Conservation (phyloP, 2,888 invertebrate species). For the Drosophila infuscata region DNA sequence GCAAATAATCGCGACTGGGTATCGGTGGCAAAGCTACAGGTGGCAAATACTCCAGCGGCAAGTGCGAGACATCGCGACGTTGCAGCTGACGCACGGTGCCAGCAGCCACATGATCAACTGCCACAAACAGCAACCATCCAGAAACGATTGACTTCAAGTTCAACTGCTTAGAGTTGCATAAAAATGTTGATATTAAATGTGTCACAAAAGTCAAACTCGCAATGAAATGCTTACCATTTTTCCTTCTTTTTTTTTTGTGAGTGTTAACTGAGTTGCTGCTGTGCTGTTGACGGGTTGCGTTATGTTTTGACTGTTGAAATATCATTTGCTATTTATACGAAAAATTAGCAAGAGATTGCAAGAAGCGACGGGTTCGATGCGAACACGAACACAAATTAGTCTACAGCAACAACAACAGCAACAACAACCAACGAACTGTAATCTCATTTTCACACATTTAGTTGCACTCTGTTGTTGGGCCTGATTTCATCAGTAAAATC, state of each 20-base stretch:
- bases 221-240: conserved; percentile 52
- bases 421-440: conserved; percentile 42
- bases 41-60: conserved; percentile 75
- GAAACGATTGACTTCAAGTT: not conserved
- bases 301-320: conserved; percentile 72
- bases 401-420: not conserved
- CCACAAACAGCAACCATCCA: conserved; percentile 15
- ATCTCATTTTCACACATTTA: conserved; percentile 43
- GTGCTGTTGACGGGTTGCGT: conserved; percentile 46
- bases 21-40: conserved; percentile 75
- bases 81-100: conserved; percentile 41
- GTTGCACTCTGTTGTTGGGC: conserved; percentile 23
- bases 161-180: conserved; percentile 4
- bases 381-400: conserved; percentile 18
- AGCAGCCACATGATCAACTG: conserved; percentile 30
- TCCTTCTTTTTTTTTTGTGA: not conserved
- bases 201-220: not conserved
- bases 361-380: conserved; percentile 52
- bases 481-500: not conserved
- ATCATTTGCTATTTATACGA: conserved; percentile 75
- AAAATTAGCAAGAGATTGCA: conserved; percentile 73
- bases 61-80: conserved; percentile 80
- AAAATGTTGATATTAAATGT: not conserved
- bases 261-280: conserved; percentile 15
- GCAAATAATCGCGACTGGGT: conserved; percentile 75